phyloP scores from a whole-genome alignment of 2,797 vertebrate species.

The Chaetophractus vellerosus region DNA sequence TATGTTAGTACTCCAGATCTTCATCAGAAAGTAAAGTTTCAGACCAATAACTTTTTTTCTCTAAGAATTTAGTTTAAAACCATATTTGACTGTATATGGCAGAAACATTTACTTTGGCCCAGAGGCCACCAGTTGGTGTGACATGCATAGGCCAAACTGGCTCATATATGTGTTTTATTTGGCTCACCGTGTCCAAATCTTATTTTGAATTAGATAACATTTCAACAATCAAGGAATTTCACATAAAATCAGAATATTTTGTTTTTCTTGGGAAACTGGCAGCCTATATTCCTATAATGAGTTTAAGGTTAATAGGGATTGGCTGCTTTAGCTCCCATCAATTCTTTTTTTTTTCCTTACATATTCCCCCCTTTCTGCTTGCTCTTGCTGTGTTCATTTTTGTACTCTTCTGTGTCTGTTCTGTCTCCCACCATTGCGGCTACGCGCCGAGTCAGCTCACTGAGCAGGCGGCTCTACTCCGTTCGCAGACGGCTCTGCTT shows the following conservation, averaged over 20 bases:
- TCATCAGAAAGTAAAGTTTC: background rate
- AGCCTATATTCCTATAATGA: background rate
- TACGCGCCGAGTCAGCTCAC: too few relatives aligned
- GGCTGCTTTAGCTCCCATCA: background rate
- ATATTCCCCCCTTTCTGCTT: too few relatives aligned
- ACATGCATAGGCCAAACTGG: background rate
- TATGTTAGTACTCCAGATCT: background rate
- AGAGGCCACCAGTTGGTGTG: background rate
- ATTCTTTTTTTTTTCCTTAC: background rate
- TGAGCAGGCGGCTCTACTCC: too few relatives aligned
- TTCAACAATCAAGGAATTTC: background rate
- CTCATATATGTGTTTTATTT: background rate
- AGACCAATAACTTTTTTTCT: background rate
- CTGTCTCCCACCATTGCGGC: too few relatives aligned
- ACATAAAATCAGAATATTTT: background rate
- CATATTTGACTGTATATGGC: background rate
- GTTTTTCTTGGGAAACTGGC: background rate
- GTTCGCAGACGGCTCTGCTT: too few relatives aligned
- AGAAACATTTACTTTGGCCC: background rate
- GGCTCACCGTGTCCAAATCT: background rate
- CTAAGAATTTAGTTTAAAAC: background rate
- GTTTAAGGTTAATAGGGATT: background rate
- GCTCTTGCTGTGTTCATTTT: too few relatives aligned
- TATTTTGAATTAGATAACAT: background rate
- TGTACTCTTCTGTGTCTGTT: too few relatives aligned